Evolutionary conservation across 1,140 invertebrate species (phyloP).

Genomic region (Berghia stephanieae): DNA sequence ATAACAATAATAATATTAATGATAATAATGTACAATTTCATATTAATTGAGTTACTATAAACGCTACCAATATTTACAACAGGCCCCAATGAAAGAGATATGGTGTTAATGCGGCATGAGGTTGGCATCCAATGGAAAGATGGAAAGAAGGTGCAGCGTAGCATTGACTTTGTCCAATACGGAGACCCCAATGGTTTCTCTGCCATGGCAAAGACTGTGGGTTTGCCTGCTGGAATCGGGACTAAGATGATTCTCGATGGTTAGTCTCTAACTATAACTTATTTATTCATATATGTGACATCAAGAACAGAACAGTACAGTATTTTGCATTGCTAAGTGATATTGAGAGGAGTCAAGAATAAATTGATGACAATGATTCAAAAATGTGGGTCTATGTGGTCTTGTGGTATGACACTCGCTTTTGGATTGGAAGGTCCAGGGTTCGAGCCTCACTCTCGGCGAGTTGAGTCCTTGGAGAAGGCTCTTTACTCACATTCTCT

Average conservation of each 20-base stretch:
- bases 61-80: neutral
- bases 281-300: too few species aligned
- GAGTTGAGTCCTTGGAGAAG: too few species aligned
- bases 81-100: neutral
- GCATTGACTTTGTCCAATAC: conserved; percentile 90
- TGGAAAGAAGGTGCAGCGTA: neutral
- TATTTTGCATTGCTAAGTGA: neutral
- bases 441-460: too few species aligned
- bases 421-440: too few species aligned
- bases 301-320: neutral
- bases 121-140: neutral
- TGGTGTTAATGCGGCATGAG: neutral
- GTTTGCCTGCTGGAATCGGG: conserved; percentile 94
- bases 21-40: too few species aligned
- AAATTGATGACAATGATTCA: neutral
- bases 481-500: too few species aligned
- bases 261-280: conserved; percentile 67
- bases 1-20: too few species aligned
- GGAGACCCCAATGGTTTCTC: conserved; percentile 86
- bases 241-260: conserved; percentile 97
- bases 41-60: too few species aligned
- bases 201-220: conserved; percentile 97
- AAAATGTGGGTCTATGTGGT: too few species aligned
- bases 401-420: too few species aligned
- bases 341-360: neutral